Conservation (phyloP, 64 coral and sea anemone genomes). For the Pocillopora damicornis region DNA sequence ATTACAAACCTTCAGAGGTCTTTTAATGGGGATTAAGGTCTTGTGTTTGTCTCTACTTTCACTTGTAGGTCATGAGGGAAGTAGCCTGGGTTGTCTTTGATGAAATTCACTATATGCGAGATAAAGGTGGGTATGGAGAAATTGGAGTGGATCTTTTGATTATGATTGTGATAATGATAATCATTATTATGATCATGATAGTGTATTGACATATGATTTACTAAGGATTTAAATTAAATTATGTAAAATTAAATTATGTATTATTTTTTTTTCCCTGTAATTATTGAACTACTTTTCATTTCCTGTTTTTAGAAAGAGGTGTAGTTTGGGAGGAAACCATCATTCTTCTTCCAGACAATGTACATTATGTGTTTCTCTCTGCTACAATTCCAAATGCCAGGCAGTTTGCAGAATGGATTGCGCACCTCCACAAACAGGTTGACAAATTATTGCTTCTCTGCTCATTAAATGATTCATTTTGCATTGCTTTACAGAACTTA, state of each 20-base stretch:
- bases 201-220: too few species aligned
- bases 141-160: not conserved
- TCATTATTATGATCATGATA: too few species aligned
- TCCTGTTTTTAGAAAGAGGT: conserved; percentile 75
- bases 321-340: conserved; percentile 99
- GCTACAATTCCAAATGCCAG: conserved; percentile 96
- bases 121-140: conserved; percentile 70
- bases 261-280: too few species aligned
- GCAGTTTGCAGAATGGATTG: conserved; percentile 97
- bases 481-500: too few species aligned
- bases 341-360: conserved; percentile 95
- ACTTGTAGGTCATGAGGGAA: conserved; percentile 87
- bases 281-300: too few species aligned
- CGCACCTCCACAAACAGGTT: conserved; percentile 97
- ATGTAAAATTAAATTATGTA: too few species aligned
- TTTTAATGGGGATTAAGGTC: not conserved
- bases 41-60: not conserved
- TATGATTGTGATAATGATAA: too few species aligned
- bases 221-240: too few species aligned
- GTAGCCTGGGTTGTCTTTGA: conserved; percentile 99
- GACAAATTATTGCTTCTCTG: not conserved
- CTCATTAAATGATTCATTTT: not conserved
- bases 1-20: too few species aligned
- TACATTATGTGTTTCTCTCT: conserved; percentile 97
- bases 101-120: conserved; percentile 99